Evolutionary conservation across 2,113 vertebrate genomes (phyloP), one percentile per base, ranked within the genome.

Genomic region (Melanostigma gelatinosum): DNA sequence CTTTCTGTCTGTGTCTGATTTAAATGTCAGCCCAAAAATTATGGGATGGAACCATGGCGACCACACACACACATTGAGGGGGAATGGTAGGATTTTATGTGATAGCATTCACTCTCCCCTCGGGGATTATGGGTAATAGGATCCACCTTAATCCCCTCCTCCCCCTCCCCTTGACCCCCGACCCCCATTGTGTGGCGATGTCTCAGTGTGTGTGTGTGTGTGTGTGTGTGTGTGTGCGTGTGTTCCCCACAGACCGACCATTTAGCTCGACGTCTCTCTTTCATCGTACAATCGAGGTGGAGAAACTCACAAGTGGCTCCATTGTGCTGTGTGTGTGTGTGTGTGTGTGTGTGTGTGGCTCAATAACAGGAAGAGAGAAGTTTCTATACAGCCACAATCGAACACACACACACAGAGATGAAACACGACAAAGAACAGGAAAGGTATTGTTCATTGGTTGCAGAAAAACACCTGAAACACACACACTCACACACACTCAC

Each of bases 81-180:
- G 64, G 48, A 87, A 83, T 77, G 27, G 75, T 8, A 72, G 75
- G 85, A 87, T 84, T 91, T 88, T 84, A 87, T 89, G 80, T 77
- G 84, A 88, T 83, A 67, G 75, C 18, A 3, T 84, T 89, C 82
- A 75, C 79, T 85, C 48, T 81, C 75, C 84, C 80, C 78, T 71
- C 20, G 0, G 80, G 87, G 82, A 88, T 91, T 91, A 87, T 83
- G 76, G 68, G 91, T 91, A 89, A 92, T 88, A 80, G 79, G 85
- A 91, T 91, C 82, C 72, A 67, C 52, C 65, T 81, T 82, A 79
- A 54, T 79, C 75, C 82, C 82, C 67, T 38, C 55, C 57, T 36
- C 68, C 38, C 15, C 79, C 79, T 71, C 76, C 64, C 78, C 67
- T 82, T 86, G 79, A 85, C 79, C 87, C 72, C 63, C 36, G 44